Evolutionary conservation across 1,140 invertebrate genomes (phyloP), one percentile per base, ranked within the genome.

Genomic region (Zophobas morio): DNA sequence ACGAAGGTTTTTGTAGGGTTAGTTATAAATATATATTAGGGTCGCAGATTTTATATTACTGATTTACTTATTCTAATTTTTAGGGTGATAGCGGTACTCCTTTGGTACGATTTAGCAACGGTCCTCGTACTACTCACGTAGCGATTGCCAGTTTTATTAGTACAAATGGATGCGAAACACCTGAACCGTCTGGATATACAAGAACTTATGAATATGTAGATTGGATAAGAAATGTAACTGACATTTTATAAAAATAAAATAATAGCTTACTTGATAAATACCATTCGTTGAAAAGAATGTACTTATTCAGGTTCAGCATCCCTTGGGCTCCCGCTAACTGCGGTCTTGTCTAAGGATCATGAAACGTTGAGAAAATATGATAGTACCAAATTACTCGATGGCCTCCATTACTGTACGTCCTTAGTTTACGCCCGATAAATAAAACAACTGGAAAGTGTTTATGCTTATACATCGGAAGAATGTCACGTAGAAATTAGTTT

Each of bases 1-100:
- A 66, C 39, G 60, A 66, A 42, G 60, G 60, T n/a, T 66, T 66
- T 42, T 66, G 60, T 20, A 32, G 40, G 60, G 60, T 66, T 66
- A n/a, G 49, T 46, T 4, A 0, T 46, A 4, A 46, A 46, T 3
- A 46, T 1, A 8, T 8, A 60, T 0, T 60, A 35, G 8, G 1
- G 4, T 60, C 4, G 35, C 8, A 1, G 3, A 37, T 6, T 36
- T 36, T 60, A 20, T 20, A 20, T 20, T 20, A 20, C 6, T 4
- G 49, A 6, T 20, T 51, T n/a, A 51, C 6, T 66, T 42, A 36
- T 63, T 35, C 5, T 57, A 8, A 8, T 4, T 42, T 66, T 1
- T 42, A 66, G 60, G 60, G 60, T 32, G 60, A 66, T 32, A 66
- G 60, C 33, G 60, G 60, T 32, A 66, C 60, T 32, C 60, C 60